Percentiles rank a stretch among this genome's conserved stretches.
phyloP scores from a whole-genome alignment of 2,113 vertebrate genomes.

The Rousettus leschenaultii region DNA sequence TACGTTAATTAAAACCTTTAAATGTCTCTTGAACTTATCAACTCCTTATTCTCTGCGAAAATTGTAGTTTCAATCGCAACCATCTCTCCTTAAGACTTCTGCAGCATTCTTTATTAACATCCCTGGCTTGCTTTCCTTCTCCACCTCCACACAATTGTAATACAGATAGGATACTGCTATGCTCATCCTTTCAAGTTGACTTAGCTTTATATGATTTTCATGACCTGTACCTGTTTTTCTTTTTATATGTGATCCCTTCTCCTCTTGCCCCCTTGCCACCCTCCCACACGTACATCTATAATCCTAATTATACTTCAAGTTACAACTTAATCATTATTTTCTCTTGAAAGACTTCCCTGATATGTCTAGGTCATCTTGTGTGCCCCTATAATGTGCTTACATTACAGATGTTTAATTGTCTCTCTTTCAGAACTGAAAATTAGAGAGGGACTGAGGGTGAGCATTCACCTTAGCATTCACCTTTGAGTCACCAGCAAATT shows the following conservation, averaged over 20 bases:
- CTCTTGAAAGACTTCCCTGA: background rate
- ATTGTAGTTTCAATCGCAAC: slow-evolving; percentile 12
- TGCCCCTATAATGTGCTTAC: background rate
- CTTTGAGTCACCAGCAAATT: slow-evolving; percentile 33
- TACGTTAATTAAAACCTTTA: slow-evolving; percentile 57
- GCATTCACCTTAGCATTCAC: background rate
- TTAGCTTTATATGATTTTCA: slow-evolving; percentile 4
- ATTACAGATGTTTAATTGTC: background rate
- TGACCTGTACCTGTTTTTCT: background rate
- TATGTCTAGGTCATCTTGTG: background rate
- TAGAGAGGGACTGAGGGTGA: background rate
- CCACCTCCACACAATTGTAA: background rate
- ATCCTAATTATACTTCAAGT: slow-evolving; percentile 6
- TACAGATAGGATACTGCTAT: background rate
- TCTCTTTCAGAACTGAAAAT: background rate
- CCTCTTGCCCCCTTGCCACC: background rate
- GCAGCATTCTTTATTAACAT: slow-evolving; percentile 40
- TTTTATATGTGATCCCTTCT: background rate
- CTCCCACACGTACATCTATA: background rate
- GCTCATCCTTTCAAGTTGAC: background rate
- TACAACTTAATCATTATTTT: slow-evolving; percentile 4
- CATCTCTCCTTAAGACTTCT: slow-evolving; percentile 12
- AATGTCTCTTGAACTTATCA: slow-evolving; percentile 49
- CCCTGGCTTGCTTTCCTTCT: background rate
- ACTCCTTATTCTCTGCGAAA: slow-evolving; percentile 1